Conservation (phyloP, 1,140 invertebrate genomes). For the Drosophila kepulauana region DNA sequence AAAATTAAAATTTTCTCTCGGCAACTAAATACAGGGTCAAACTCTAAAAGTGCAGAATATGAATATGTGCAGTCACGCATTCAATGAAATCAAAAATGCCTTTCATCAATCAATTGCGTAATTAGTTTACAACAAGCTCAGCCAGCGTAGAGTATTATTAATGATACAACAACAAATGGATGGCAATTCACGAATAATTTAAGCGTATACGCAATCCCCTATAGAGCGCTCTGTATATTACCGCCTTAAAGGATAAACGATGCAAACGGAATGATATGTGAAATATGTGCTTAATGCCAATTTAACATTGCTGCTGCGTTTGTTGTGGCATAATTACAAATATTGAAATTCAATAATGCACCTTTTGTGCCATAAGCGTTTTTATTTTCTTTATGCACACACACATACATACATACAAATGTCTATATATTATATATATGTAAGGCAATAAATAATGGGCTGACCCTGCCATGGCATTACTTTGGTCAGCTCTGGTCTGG, state of each 20-base stretch:
- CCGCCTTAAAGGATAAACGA: neutral
- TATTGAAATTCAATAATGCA: constrained; percentile 56
- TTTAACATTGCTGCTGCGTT: constrained; percentile 15
- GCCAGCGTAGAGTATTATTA: neutral
- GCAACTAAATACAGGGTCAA: too few species aligned
- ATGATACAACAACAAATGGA: too few species aligned
- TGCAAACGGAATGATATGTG: neutral
- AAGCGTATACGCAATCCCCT: neutral
- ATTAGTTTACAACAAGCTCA: neutral
- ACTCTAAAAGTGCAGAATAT: neutral
- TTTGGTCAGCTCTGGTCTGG: neutral
- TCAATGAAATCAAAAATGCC: neutral
- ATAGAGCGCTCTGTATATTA: neutral
- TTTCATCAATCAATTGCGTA: neutral
- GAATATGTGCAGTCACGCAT: neutral
- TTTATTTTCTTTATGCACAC: constrained; percentile 3
- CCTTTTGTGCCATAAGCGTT: constrained; percentile 24
- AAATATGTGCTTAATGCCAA: constrained; percentile 19
- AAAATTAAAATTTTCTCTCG: too few species aligned
- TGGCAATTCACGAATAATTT: neutral
- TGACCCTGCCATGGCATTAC: neutral
- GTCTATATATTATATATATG: constrained; percentile 46
- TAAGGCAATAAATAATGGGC: constrained; percentile 68
- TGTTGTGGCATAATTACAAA: constrained; percentile 22
- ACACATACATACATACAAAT: neutral